A percentile compares a stretch with the other conserved stretches of the same genome.
Conservation (phyloP, 2,797 vertebrate genomes). For the Masticophis lateralis region DNA sequence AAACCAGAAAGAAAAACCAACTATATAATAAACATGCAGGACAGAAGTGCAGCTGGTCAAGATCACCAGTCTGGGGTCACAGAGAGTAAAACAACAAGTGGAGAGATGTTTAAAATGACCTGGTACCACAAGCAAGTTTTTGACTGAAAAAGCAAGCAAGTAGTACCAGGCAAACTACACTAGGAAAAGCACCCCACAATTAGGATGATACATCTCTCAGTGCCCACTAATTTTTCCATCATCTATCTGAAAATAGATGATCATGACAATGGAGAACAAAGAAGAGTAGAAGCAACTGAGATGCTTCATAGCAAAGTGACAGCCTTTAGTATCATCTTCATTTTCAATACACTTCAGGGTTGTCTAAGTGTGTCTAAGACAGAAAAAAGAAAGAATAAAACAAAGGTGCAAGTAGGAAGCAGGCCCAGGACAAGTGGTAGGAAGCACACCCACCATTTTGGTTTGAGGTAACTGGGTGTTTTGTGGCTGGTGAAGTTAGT, state of each 20-base stretch:
- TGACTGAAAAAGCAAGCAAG: neutral
- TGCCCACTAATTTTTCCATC: neutral
- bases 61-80: neutral
- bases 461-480: neutral
- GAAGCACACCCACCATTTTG: neutral
- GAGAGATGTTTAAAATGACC: neutral
- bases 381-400: neutral
- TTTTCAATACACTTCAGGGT: neutral
- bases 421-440: neutral
- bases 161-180: neutral
- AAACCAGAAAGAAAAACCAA: neutral
- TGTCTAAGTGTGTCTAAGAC: neutral
- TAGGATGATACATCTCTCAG: neutral
- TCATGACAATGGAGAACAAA: neutral
- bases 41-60: neutral
- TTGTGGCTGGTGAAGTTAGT: neutral
- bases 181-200: neutral
- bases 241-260: neutral
- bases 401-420: neutral
- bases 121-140: neutral
- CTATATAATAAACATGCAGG: neutral
- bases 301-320: neutral
- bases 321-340: neutral
- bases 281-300: neutral
- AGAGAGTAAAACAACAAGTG: neutral